Evolutionary conservation across 2,113 vertebrate species (phyloP), one percentile per base, ranked within the genome.

Genomic region (Bagarius yarrelli): DNA sequence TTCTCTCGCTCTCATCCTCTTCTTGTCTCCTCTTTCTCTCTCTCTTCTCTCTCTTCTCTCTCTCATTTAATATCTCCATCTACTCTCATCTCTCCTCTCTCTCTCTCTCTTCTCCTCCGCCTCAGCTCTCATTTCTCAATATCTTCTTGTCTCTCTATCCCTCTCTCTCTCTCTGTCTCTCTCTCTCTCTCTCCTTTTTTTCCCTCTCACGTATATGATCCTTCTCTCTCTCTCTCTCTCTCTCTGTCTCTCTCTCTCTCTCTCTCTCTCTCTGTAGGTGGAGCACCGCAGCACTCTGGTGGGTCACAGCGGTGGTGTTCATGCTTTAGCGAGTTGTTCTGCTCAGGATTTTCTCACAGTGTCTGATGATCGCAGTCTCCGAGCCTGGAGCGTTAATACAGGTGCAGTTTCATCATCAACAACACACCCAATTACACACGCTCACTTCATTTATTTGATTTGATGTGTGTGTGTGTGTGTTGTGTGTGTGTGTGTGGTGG

Each of bases 281-380:
- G 87, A 93, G 53, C 91, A 94, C 80, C 87, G 91, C 18, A 84
- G 76, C 81, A 88, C 89, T 19, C 88, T 94, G 76, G 70, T 66
- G 1, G 92, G 90, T 47, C 93, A 94, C 90, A 91, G 84, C 1
- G 91, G 86, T 2, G 83, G 79, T 0, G 79, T 94, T 71, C 70
- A 69, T 1, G 89, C 84, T 50, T 59, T 91, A 2, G 87, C 85
- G 53, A 19, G 18, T 18, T 87, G 89, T 57, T 56, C 71, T 59
- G 56, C 70, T 4, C 32, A 83, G 19, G 76, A 88, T 3, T 89
- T 94, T 81, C 86, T 93, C 79, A 91, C 89, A 0, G 86, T 94
- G 14, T 93, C 93, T 52, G 84, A 90, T 47, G 93, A 94, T 67
- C n/a, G 85, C 50, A 91, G 92, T 0, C 53, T 94, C 63, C 74